phyloP scores from a whole-genome alignment of 2,888 invertebrate genomes.

The Gastrophysa polygoni region DNA sequence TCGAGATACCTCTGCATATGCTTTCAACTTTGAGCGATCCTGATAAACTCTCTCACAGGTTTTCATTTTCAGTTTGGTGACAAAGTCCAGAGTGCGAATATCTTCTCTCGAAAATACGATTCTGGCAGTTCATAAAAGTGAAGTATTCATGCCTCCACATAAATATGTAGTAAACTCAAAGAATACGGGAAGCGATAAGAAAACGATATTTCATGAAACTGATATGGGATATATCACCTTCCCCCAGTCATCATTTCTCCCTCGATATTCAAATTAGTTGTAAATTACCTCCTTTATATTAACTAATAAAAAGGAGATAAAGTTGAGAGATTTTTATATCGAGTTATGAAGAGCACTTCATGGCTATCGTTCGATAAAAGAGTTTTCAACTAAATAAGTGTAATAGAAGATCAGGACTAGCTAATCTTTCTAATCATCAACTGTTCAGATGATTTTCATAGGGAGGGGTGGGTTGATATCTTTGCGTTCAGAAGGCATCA shows the following conservation, averaged over 20 bases:
- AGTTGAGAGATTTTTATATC: background rate
- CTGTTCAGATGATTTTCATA: no score
- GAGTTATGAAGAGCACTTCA: background rate
- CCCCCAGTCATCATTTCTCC: slow-evolving; percentile 24
- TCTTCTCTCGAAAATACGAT: slow-evolving; percentile 24
- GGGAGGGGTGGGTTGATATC: no score
- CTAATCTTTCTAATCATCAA: no score
- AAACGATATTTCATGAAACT: slow-evolving; percentile 33
- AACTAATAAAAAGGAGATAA: slow-evolving; percentile 23
- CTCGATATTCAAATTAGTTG: slow-evolving; percentile 33
- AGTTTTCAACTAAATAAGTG: no score
- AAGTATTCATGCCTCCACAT: slow-evolving; percentile 31
- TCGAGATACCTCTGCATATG: no score
- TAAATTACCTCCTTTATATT: slow-evolving; percentile 28
- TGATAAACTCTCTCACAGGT: background rate
- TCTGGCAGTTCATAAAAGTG: slow-evolving; percentile 30
- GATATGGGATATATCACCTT: slow-evolving; percentile 33
- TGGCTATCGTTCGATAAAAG: no score
- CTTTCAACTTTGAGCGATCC: no score
- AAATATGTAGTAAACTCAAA: slow-evolving; percentile 35
- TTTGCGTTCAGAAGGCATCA: no score
- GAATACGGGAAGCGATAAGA: slow-evolving; percentile 32
- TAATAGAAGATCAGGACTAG: no score
- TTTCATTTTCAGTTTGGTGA: slow-evolving; percentile 19
- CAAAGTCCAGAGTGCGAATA: slow-evolving; percentile 23